These are phyloP conservation scores for Brienomyrus brachyistius DNA, from an alignment of 2,113 vertebrate genomes.

Conservation along the genomic window DNA sequence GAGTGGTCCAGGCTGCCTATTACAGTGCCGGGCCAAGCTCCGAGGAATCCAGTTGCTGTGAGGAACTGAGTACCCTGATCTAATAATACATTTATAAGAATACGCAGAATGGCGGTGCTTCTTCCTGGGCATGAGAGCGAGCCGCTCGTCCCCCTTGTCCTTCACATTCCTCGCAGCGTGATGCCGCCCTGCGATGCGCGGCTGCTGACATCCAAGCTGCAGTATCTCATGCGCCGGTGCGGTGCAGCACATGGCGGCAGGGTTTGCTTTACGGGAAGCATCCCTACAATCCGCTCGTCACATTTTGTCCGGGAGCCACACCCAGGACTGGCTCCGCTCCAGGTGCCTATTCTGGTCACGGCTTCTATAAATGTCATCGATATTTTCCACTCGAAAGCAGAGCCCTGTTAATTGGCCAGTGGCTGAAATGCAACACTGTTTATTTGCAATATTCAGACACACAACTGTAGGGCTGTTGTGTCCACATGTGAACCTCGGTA, in stretches of 20 bases:
- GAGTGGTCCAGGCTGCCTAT: neutral
- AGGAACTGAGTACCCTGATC: neutral
- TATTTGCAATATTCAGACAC: slow-evolving; percentile 12
- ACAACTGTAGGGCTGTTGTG: slow-evolving; percentile 10
- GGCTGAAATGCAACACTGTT: slow-evolving; percentile 26
- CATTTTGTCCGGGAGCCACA: neutral
- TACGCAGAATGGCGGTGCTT: slow-evolving; percentile 17
- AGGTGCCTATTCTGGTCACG: neutral
- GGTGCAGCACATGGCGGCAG: neutral
- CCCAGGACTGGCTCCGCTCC: neutral
- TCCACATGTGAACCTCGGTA: slow-evolving; percentile 5
- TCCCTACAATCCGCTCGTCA: neutral
- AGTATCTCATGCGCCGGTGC: neutral
- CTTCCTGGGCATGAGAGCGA: neutral
- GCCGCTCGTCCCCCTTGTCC: neutral
- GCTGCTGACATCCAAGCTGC: neutral
- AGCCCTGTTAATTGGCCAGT: slow-evolving; percentile 4
- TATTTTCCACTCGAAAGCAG: slow-evolving; percentile 3
- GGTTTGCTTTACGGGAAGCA: neutral
- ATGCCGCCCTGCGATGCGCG: neutral
- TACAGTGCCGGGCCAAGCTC: neutral
- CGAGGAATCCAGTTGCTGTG: neutral
- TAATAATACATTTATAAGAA: slow-evolving; percentile 43
- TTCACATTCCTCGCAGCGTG: neutral
- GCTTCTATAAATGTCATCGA: neutral